phyloP scores from a whole-genome alignment of 2,797 vertebrate genomes.

The Graptemys geographica region DNA sequence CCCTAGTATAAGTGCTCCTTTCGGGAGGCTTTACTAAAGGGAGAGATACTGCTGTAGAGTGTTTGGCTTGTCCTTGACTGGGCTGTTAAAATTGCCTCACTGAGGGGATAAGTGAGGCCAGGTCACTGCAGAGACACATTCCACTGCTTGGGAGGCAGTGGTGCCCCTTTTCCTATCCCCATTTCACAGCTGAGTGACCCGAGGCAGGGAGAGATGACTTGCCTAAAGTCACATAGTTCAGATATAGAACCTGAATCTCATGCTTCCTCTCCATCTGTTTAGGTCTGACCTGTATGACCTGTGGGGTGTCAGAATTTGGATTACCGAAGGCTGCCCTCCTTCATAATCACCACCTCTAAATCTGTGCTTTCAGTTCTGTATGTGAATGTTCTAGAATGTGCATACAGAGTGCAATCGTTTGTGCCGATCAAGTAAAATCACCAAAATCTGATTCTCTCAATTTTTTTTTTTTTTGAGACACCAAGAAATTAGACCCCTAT shows the following conservation, averaged over 20 bases:
- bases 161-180: neutral
- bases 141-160: neutral
- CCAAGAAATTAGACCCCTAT: neutral
- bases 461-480: neutral
- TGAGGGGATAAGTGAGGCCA: neutral
- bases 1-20: neutral
- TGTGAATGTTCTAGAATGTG: neutral
- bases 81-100: neutral
- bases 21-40: neutral
- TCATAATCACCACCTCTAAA: neutral
- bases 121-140: neutral
- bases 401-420: neutral
- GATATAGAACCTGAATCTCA: neutral
- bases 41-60: neutral
- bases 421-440: neutral
- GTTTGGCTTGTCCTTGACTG: neutral
- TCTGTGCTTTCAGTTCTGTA: neutral
- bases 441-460: neutral
- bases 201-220: neutral
- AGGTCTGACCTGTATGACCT: slow-evolving; percentile 10
- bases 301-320: neutral
- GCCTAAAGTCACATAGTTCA: neutral
- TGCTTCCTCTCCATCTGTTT: neutral
- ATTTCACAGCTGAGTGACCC: neutral
- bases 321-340: neutral